These are phyloP conservation scores for Kryptolebias marmoratus DNA, from an alignment of 2,113 vertebrate genomes.

Conservation along the genomic window DNA sequence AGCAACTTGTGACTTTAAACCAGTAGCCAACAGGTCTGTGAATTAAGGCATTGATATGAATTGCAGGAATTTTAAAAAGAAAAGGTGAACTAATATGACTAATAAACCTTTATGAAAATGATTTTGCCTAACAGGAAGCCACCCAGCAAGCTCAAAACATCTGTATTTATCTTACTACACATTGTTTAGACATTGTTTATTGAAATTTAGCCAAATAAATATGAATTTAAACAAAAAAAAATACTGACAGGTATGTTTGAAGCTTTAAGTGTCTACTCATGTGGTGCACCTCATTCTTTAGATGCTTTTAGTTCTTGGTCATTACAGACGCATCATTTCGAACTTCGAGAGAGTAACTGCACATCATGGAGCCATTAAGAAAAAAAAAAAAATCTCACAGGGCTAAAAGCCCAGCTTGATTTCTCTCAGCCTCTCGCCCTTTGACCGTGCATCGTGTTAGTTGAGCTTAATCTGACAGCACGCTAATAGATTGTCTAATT, in stretches of 20 bases:
- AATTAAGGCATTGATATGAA: too few species aligned
- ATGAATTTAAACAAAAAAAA: background rate
- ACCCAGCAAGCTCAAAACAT: too few species aligned
- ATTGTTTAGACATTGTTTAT: too few species aligned
- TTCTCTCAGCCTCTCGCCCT: slow-evolving; percentile 47
- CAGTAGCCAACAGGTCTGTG: too few species aligned
- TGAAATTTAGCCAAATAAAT: too few species aligned
- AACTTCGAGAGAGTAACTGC: slow-evolving; percentile 29
- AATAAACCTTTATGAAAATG: too few species aligned
- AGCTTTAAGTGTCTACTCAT: background rate
- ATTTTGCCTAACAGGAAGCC: background rate
- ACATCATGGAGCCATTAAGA: slow-evolving; percentile 25
- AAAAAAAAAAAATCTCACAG: slow-evolving; percentile 22
- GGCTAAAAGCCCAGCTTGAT: slow-evolving; percentile 36
- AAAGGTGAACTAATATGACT: too few species aligned
- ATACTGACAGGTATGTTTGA: background rate
- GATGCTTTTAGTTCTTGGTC: slow-evolving; percentile 39
- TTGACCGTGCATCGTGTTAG: slow-evolving; percentile 31
- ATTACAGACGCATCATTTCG: slow-evolving; percentile 38
- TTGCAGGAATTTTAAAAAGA: too few species aligned
- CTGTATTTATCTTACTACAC: too few species aligned
- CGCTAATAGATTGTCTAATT: slow-evolving; percentile 68
- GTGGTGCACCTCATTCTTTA: slow-evolving; percentile 18
- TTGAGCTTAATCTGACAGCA: slow-evolving; percentile 71
- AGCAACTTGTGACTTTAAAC: too few species aligned